Base-by-base conservation (phyloP, 2,888 invertebrate species). In the Stenolophus ochropezus region DNA sequence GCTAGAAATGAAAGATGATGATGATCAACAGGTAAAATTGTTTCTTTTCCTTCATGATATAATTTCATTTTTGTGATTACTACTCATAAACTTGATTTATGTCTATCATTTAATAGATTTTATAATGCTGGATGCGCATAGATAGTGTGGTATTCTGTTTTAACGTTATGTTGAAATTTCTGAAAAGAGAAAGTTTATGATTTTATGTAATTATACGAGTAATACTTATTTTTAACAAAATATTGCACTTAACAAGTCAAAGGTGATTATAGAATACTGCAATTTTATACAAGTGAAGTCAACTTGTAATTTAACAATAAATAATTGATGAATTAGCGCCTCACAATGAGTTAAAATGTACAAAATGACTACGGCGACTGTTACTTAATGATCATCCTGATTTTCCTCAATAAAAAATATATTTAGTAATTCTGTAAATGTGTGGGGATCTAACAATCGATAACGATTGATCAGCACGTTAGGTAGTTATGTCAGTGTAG, bases 151-250 rank as follows among this genome's bases (percentile, higher is more conserved):
- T 23, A 23, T n/a, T 23, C 21, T 58, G 58, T 61, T 21, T 61
- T 61, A 23, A 61, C 61, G 73, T 49, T 73, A 47, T 27, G 47
- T 47, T 49, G 73, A 49, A 49, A 49, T 73, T 73, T 49, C 47
- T 73, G 49, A 47, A 33, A 73, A 73, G 73, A 73, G 73, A 73
- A 73, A 73, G 73, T 73, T 69, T 47, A 49, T 69, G 69, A 69
- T 49, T 73, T 73, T 73, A 73, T 73, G 73, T 73, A 73, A 73
- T 49, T 73, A 42, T 42, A 73, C 47, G 49, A 73, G 49, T 73
- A 73, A 42, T 69, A 42, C 69, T 69, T 69, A 69, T 42, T 69
- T 69, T 69, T 69, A 69, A 69, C 33, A 42, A 47, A 69, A 69
- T 69, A 69, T 69, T 42, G 33, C 61, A 61, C 61, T 61, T 61